Conservation (phyloP, 2,113 vertebrate species). For the Zosterops pallidus region DNA sequence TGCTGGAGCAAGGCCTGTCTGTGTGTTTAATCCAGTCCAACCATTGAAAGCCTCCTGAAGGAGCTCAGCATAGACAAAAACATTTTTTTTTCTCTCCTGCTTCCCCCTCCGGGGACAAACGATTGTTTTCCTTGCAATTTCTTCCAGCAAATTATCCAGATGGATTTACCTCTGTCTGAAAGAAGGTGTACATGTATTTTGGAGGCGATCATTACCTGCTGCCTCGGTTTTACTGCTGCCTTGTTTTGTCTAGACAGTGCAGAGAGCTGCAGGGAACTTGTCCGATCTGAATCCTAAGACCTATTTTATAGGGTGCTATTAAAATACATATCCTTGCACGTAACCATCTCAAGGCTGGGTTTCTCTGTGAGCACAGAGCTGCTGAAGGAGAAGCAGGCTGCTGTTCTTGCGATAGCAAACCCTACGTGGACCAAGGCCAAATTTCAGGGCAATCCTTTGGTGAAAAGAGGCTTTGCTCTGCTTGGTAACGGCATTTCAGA, state of each 20-base stretch:
- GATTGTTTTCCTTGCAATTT: slow-evolving; percentile 69
- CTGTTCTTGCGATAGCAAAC: neutral
- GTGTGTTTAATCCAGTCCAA: slow-evolving; percentile 39
- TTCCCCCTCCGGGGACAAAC: slow-evolving; percentile 65
- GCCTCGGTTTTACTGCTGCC: slow-evolving; percentile 73
- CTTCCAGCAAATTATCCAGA: slow-evolving; percentile 67
- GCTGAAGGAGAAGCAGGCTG: neutral
- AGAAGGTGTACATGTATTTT: slow-evolving; percentile 67
- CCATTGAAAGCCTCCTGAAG: slow-evolving; percentile 50
- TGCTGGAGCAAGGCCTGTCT: slow-evolving; percentile 7
- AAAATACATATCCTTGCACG: slow-evolving; percentile 23
- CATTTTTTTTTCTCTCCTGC: slow-evolving; percentile 62
- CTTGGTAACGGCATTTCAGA: neutral
- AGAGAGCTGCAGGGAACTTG: slow-evolving; percentile 68
- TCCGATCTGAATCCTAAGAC: slow-evolving; percentile 59
- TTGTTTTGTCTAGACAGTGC: slow-evolving; percentile 82
- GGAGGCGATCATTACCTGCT: slow-evolving; percentile 74
- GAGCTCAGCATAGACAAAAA: slow-evolving; percentile 67
- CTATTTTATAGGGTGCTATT: slow-evolving; percentile 61
- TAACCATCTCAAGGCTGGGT: slow-evolving; percentile 3
- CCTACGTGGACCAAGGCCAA: fast-evolving
- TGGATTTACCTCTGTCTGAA: slow-evolving; percentile 74
- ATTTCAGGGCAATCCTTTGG: neutral
- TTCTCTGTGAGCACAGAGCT: neutral
- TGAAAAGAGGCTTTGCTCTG: neutral